Evolutionary conservation across 2,797 vertebrate species (phyloP), one percentile per base, ranked within the genome.

Genomic region (Chelon auratus): DNA sequence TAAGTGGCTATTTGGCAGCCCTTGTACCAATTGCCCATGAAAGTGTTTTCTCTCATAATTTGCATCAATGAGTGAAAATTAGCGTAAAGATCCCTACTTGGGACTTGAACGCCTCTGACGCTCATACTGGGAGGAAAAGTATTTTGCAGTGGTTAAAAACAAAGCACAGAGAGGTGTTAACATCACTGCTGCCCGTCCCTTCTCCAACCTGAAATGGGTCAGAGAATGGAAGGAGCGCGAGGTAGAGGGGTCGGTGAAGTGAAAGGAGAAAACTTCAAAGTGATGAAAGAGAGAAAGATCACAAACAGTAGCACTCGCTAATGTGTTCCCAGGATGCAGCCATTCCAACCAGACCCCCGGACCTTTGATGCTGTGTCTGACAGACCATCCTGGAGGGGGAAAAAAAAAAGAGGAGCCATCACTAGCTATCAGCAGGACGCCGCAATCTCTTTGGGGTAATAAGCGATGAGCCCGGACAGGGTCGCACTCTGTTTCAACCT

Each of bases 291-390:
- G 77, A 87, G 79, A 72, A 87, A 87, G 90, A 92, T 89, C 85
- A 90, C 64, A 80, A 90, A 87, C 84, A 88, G 72, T 78, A 75
- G 64, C 72, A 68, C 73, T 87, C 69, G 59, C 87, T 93, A 93
- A 93, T 93, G 90, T 88, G 87, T 82, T 92, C 91, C 92, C 90
- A 86, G 85, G 87, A 90, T 92, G 85, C 91, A 84, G 72, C 77
- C 85, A 80, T 89, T 91, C 88, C 82, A 91, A 82, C 87, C 84
- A 90, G 88, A 87, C 83, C 82, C 76, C 78, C 26, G 55, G 89
- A 90, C 89, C 89, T 93, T 92, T 94, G 89, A 92, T 92, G 90
- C 87, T 72, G 82, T 62, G 71, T 83, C 81, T 86, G 85, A 91
- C 89, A 89, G 82, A 85, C 81, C 83, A 83, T 87, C 78, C 77